Evolutionary conservation across 1,140 invertebrate genomes (phyloP), one percentile per base, ranked within the genome.

Genomic region (Metaphire vulgaris): DNA sequence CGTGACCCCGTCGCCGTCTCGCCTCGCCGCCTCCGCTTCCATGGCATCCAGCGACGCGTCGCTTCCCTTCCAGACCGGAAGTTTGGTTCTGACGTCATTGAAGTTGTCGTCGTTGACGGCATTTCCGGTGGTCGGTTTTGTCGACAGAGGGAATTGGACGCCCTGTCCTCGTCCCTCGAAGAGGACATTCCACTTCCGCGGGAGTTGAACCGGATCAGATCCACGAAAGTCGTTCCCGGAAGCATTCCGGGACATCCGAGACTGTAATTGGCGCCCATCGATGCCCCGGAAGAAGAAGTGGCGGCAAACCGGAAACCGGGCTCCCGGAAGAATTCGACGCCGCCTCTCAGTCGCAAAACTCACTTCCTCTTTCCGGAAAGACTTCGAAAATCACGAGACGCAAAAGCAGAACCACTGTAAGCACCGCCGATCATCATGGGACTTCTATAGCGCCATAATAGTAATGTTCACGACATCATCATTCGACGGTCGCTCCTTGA

Each of bases 21-120:
- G 41, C 6, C 21, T 21, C 41, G 6, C 41, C 6, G 6, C 41
- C 21, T 56, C 41, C 6, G 41, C 41, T 21, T 56, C 41, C 41
- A 56, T 56, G 41, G 41, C 41, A 56, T 56, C 41, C 41, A 56
- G 41, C 41, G 41, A 56, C 41, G 41, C 41, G 41, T 56, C 41
- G 21, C 41, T 56, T 56, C 41, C 41, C 21, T 56, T 56, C 41
- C 41, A 56, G 41, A 56, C 41, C 41, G 41, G 41, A 56, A 56
- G 41, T 21, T 56, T 56, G 6, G 41, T 56, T 6, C 41, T 6
- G 21, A 56, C 41, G n/a, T n/a, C n/a, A 21, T 56, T 56, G 41
- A 56, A 56, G 41, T 56, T 56, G 41, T 56, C 41, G 41, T 56
- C 41, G 21, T 56, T 56, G 6, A 56, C 21, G 41, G 41, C 41